These are phyloP conservation scores for Macroglossus sobrinus DNA, from an alignment of 2,113 vertebrate genomes.

Conservation along the genomic window DNA sequence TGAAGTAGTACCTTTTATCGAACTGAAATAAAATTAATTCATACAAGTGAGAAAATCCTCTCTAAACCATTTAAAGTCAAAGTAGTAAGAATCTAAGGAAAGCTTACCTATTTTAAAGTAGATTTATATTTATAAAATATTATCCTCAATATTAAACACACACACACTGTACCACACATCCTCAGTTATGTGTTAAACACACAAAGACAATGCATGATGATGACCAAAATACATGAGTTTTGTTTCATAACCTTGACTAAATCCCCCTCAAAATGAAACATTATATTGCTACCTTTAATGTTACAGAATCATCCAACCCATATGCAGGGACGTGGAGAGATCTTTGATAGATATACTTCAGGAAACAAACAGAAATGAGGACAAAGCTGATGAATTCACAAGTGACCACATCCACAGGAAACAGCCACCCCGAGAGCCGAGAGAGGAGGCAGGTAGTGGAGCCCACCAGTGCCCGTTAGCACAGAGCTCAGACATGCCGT, in stretches of 20 bases:
- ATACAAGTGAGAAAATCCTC: not conserved
- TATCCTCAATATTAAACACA: not conserved
- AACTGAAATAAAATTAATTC: conserved; percentile 70
- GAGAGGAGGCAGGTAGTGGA: rapidly evolving
- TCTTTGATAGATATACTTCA: not conserved
- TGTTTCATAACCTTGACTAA: not conserved
- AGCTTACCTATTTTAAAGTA: not conserved
- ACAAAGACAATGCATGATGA: not conserved
- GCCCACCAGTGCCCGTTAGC: rapidly evolving
- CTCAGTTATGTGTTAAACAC: not conserved
- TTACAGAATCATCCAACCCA: not conserved
- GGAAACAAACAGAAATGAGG: not conserved
- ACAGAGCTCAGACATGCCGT: rapidly evolving
- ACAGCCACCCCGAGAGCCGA: not conserved
- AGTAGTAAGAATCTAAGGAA: not conserved
- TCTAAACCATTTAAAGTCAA: conserved; percentile 1
- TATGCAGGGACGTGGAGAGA: not conserved
- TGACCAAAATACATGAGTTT: not conserved
- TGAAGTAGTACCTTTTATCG: conserved; percentile 69
- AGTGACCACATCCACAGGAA: not conserved
- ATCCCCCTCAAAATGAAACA: not conserved
- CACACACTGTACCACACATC: not conserved
- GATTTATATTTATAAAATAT: not conserved
- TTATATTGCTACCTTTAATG: not conserved
- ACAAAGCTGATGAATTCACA: not conserved